Percentiles rank a stretch among this genome's conserved stretches.
These are phyloP conservation scores for Jaculus jaculus DNA, from an alignment of 2,113 vertebrate species.

Conservation along the genomic window DNA sequence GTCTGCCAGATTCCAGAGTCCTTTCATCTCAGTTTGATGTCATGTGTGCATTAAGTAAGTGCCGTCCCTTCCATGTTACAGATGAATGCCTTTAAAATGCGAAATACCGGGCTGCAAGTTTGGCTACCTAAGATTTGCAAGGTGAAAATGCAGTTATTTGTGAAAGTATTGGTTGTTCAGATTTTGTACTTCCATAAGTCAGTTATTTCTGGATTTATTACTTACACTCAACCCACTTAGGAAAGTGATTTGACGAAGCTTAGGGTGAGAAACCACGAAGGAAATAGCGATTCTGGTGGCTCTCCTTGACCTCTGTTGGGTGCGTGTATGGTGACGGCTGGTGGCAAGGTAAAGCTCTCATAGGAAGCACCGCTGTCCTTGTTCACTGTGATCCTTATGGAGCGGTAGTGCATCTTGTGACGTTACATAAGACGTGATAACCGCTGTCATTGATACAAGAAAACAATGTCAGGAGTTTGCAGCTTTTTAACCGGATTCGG, in stretches of 20 bases:
- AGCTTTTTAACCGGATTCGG: conserved; percentile 35
- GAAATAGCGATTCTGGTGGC: conserved; percentile 55
- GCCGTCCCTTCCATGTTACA: conserved; percentile 28
- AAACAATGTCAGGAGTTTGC: conserved; percentile 4
- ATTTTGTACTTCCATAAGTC: conserved; percentile 39
- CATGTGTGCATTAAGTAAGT: not conserved
- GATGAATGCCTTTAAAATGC: conserved; percentile 68
- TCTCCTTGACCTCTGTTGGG: conserved; percentile 19
- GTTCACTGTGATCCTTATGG: conserved; percentile 4
- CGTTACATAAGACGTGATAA: not conserved
- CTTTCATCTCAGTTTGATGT: conserved; percentile 49
- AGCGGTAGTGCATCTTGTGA: conserved; percentile 42
- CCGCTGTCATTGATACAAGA: not conserved
- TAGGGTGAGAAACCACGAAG: conserved; percentile 68
- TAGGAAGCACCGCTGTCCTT: conserved; percentile 52
- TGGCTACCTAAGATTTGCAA: not conserved
- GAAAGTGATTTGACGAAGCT: conserved; percentile 66
- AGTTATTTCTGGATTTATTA: conserved; percentile 49
- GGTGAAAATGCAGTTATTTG: not conserved
- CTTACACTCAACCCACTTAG: conserved; percentile 41
- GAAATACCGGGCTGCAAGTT: not conserved
- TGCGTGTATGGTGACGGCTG: conserved; percentile 50
- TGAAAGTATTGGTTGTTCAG: not conserved
- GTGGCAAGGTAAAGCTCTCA: conserved; percentile 68
- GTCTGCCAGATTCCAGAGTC: not conserved